A percentile compares a stretch with the other conserved stretches of the same genome.
Conservation (phyloP, 2,888 invertebrate species). For the Chymomyza amoena region DNA sequence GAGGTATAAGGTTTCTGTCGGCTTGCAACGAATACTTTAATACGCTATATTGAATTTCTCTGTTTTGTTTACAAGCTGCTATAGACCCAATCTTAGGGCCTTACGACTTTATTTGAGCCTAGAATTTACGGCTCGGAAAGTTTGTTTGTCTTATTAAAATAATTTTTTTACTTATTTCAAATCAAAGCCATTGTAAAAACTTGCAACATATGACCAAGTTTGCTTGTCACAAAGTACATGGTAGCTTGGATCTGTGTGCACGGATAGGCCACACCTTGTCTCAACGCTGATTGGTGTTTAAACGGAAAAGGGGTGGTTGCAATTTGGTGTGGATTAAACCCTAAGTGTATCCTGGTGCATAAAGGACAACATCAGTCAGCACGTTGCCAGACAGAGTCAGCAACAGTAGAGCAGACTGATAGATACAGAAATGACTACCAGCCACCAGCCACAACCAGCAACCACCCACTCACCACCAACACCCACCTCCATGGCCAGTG, state of each 20-base stretch:
- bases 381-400: constrained; percentile 46
- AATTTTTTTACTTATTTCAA: neutral
- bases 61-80: neutral
- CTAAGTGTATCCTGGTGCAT: constrained; percentile 67
- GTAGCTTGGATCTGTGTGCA: neutral
- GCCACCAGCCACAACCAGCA: constrained; percentile 35
- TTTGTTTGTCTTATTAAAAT: too few relatives aligned
- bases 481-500: constrained; percentile 13
- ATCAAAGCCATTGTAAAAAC: constrained; percentile 46
- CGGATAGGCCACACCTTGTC: constrained; percentile 74
- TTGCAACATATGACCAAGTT: constrained; percentile 21
- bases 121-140: too few relatives aligned
- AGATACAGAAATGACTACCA: constrained; percentile 51
- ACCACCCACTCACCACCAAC: constrained; percentile 41
- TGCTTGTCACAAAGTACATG: constrained; percentile 10
- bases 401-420: constrained; percentile 42
- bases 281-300: constrained; percentile 76
- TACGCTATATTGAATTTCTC: neutral
- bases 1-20: neutral
- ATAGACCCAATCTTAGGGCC: neutral
- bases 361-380: constrained; percentile 52
- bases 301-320: constrained; percentile 74
- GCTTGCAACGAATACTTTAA: neutral
- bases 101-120: too few relatives aligned
- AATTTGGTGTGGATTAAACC: constrained; percentile 71